Conservation (phyloP, 2,113 vertebrate species). For the Thermophis baileyi region DNA sequence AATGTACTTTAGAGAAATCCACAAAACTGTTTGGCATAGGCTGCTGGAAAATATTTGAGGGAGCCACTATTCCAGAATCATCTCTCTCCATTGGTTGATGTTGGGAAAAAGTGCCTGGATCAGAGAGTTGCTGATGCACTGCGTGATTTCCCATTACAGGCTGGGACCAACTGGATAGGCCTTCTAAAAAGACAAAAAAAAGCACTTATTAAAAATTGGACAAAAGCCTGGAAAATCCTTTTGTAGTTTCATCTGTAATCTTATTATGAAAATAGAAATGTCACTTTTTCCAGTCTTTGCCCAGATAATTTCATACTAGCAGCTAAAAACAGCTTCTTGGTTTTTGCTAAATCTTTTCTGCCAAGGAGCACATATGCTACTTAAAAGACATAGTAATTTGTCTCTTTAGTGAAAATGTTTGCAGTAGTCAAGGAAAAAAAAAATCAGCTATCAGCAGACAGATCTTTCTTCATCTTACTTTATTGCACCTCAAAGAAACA, state of each 20-base stretch:
- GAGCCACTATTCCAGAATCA: conserved; percentile 94
- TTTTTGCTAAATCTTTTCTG: background rate
- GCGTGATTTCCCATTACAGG: conserved; percentile 92
- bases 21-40: conserved; percentile 93
- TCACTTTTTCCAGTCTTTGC: background rate
- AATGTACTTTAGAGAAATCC: conserved; percentile 94
- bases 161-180: conserved; percentile 97
- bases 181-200: conserved; percentile 76
- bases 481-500: background rate
- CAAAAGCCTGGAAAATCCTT: background rate
- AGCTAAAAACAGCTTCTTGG: background rate
- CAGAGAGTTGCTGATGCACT: conserved; percentile 91
- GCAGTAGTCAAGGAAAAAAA: background rate
- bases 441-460: background rate
- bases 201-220: background rate
- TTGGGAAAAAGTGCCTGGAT: conserved; percentile 92
- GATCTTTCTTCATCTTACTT: background rate
- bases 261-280: background rate
- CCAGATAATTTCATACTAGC: background rate
- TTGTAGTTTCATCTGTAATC: background rate
- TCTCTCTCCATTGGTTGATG: conserved; percentile 98
- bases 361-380: background rate
- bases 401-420: background rate
- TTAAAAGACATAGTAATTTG: background rate
- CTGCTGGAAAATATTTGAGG: conserved; percentile 96